A percentile compares a stretch with the other conserved stretches of the same genome.
Conservation (phyloP, 2,888 invertebrate species). For the Cataglyphis cursor region DNA sequence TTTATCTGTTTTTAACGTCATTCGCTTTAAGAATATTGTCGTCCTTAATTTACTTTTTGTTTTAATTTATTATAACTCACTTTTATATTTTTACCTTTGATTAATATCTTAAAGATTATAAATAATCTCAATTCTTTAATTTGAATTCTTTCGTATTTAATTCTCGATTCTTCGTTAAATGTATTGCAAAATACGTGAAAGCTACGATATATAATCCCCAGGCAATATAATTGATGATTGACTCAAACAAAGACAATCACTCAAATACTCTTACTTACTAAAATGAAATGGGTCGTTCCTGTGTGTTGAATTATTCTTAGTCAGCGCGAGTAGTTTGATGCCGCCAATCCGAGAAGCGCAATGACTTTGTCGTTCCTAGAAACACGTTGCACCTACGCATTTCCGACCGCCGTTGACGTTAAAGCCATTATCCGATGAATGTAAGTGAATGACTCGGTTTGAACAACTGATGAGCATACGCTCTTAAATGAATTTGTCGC, state of each 20-base stretch:
- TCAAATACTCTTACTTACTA: neutral
- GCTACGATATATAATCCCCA: neutral
- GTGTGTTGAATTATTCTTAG: slow-evolving; percentile 8
- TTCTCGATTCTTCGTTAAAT: neutral
- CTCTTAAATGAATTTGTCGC: slow-evolving; percentile 16
- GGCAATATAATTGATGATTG: neutral
- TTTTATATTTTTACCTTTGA: neutral
- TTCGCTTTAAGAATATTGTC: neutral
- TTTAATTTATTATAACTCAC: neutral
- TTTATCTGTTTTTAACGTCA: neutral
- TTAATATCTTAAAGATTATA: neutral
- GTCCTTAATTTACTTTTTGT: neutral
- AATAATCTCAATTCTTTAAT: neutral
- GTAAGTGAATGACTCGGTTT: slow-evolving; percentile 51
- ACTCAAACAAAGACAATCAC: neutral
- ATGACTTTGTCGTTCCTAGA: slow-evolving; percentile 68
- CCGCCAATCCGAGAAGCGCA: slow-evolving; percentile 62
- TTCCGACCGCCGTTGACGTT: slow-evolving; percentile 73
- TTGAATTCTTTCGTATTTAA: neutral
- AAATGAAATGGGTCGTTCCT: slow-evolving; percentile 16
- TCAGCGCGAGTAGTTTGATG: slow-evolving; percentile 36
- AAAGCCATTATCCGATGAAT: slow-evolving; percentile 38
- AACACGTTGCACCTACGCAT: slow-evolving; percentile 72
- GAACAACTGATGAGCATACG: neutral
- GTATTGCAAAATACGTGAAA: neutral